These are phyloP conservation scores for Cremastobaeus sp. DNA, from an alignment of 2,888 invertebrate genomes.

Conservation along the genomic window DNA sequence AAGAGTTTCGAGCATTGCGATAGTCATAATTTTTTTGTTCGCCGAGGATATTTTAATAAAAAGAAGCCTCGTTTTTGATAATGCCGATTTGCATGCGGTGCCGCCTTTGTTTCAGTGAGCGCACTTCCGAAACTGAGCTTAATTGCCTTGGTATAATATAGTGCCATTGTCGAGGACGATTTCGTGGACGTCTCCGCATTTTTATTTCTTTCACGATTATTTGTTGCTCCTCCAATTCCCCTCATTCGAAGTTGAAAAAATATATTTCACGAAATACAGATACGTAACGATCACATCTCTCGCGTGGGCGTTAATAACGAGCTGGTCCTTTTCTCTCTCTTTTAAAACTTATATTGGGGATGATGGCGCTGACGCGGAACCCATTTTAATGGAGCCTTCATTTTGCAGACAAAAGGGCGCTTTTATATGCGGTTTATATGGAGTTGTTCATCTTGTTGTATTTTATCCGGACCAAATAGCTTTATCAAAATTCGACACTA, in stretches of 20 bases:
- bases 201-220: slow-evolving; percentile 41
- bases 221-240: slow-evolving; percentile 31
- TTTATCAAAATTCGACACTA: too few species aligned
- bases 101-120: slow-evolving; percentile 66
- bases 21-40: slow-evolving; percentile 71
- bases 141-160: slow-evolving; percentile 69
- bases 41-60: slow-evolving; percentile 35
- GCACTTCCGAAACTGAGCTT: slow-evolving; percentile 67
- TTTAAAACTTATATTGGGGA: too few species aligned
- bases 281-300: slow-evolving; percentile 50
- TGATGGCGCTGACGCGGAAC: slow-evolving; percentile 35
- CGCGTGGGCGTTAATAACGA: slow-evolving; percentile 55
- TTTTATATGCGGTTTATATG: slow-evolving; percentile 38
- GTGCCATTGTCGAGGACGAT: slow-evolving; percentile 67
- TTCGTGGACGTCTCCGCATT: slow-evolving; percentile 63
- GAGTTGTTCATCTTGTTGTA: slow-evolving; percentile 49
- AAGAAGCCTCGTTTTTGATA: slow-evolving; percentile 61
- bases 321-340: slow-evolving; percentile 29
- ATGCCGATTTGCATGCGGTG: slow-evolving; percentile 72
- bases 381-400: slow-evolving; percentile 46
- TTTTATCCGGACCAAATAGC: too few species aligned
- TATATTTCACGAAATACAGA: slow-evolving; percentile 48
- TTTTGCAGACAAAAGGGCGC: slow-evolving; percentile 48
- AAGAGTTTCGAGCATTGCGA: slow-evolving; percentile 73
- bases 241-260: slow-evolving; percentile 26